Conservation (phyloP, 2,797 vertebrate species). For the Crocodylus rhombifer region DNA sequence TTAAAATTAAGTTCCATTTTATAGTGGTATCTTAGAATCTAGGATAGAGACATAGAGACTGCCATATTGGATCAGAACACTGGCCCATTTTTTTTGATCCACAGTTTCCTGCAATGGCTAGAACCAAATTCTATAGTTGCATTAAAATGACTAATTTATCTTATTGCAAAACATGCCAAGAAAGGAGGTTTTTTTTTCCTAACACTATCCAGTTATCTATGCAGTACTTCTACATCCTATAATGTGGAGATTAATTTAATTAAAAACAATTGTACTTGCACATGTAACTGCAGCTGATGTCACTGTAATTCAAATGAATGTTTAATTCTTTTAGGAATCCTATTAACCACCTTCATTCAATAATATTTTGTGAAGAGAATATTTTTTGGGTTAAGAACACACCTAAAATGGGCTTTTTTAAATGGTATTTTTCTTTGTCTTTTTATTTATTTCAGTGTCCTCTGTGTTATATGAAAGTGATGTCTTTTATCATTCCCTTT, state of each 20-base stretch:
- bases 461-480: background rate
- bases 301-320: background rate
- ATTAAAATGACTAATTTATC: background rate
- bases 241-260: no score
- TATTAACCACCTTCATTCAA: background rate
- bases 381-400: background rate
- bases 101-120: rapidly evolving
- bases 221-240: no score
- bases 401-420: background rate
- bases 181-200: background rate
- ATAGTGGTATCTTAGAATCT: background rate
- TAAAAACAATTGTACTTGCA: background rate
- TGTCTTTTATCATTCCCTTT: background rate
- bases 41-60: background rate
- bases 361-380: background rate
- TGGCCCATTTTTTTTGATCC: no score
- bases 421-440: no score
- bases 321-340: background rate
- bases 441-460: background rate
- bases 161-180: rapidly evolving
- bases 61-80: background rate
- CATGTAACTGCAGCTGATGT: background rate
- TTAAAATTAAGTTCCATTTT: background rate
- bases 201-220: background rate
- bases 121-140: background rate